Conservation (phyloP, 2,113 vertebrate genomes). For the Noturus placidus region DNA sequence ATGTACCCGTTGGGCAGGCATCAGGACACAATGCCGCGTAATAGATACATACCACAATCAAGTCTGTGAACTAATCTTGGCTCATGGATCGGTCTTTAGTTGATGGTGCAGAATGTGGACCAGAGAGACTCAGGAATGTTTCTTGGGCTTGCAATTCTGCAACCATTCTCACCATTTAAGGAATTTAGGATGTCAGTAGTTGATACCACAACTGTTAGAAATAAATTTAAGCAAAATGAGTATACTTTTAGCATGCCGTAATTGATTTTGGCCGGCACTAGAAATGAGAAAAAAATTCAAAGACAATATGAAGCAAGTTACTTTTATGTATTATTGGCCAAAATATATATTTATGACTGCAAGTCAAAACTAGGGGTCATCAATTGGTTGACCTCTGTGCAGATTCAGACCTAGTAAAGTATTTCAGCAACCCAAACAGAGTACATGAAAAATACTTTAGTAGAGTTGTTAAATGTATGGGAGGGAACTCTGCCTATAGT, state of each 20-base stretch:
- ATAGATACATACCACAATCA: constrained; percentile 22
- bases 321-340: neutral
- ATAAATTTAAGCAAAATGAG: neutral
- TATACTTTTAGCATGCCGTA: neutral
- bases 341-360: neutral
- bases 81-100: neutral
- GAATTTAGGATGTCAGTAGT: too few species aligned
- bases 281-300: neutral
- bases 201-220: neutral
- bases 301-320: neutral
- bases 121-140: neutral
- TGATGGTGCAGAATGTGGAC: neutral
- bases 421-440: neutral
- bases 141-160: neutral
- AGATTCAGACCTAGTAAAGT: neutral
- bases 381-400: neutral
- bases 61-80: neutral
- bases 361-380: neutral
- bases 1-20: constrained; percentile 12
- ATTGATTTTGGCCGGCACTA: neutral
- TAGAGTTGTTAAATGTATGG: neutral
- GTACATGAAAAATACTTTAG: neutral
- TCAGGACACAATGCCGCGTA: neutral
- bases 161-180: neutral
- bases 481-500: neutral